Conservation (phyloP, 1,140 invertebrate genomes). For the Coelopa frigida region DNA sequence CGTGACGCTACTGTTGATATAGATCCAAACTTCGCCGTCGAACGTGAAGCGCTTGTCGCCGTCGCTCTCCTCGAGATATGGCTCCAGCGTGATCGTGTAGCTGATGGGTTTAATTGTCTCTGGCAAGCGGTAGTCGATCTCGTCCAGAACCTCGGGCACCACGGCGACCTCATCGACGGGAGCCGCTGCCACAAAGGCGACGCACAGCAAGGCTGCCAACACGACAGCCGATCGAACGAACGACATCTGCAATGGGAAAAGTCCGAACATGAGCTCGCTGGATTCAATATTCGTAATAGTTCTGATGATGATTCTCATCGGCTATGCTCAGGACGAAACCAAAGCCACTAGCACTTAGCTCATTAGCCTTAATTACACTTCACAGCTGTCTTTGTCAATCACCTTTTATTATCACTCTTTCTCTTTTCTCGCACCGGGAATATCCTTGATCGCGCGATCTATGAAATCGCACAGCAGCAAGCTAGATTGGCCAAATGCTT, state of each 20-base stretch:
- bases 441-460: too few relatives aligned
- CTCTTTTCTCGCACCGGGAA: too few relatives aligned
- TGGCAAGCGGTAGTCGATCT: slow-evolving; percentile 25
- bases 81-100: slow-evolving; percentile 57
- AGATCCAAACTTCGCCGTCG: slow-evolving; percentile 53
- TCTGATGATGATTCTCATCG: too few relatives aligned
- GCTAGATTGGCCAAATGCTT: too few relatives aligned
- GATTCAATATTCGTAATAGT: too few relatives aligned
- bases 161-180: slow-evolving; percentile 3
- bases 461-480: too few relatives aligned
- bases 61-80: slow-evolving; percentile 49
- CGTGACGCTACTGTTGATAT: slow-evolving; percentile 27
- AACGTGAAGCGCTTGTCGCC: slow-evolving; percentile 52
- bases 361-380: too few relatives aligned
- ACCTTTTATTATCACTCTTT: too few relatives aligned
- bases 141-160: slow-evolving; percentile 12
- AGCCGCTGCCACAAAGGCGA: slow-evolving; percentile 16
- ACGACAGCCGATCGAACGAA: slow-evolving; percentile 15
- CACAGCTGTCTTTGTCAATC: too few relatives aligned
- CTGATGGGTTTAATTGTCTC: slow-evolving; percentile 48
- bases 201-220: slow-evolving; percentile 20
- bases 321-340: too few relatives aligned
- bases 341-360: too few relatives aligned
- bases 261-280: neutral
- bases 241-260: neutral